Evolutionary conservation across 2,113 vertebrate species (phyloP).

Genomic region (Pollimyrus isidori): DNA sequence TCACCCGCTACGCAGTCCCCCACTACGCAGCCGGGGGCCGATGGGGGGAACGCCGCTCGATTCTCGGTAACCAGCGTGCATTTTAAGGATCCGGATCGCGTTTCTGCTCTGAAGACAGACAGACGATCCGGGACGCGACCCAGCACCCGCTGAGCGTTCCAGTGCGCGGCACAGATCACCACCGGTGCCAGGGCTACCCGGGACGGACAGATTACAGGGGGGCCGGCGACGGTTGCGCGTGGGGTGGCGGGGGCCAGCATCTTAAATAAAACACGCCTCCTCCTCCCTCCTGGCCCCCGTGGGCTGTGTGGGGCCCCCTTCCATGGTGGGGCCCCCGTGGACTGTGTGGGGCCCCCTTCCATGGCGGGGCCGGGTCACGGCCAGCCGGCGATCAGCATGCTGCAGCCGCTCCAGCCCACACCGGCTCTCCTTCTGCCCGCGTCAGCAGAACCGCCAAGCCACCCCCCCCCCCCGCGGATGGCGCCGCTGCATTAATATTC

Average conservation of each 20-base stretch:
- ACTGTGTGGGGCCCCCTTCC: background rate
- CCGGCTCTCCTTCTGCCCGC: constrained; percentile 43
- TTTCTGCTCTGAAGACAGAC: background rate
- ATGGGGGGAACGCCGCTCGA: too few species aligned
- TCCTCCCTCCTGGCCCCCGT: background rate
- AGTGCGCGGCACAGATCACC: background rate
- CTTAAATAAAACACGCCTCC: background rate
- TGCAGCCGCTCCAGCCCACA: constrained; percentile 25
- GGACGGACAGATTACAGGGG: background rate
- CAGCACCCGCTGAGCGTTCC: background rate
- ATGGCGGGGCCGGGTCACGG: constrained; percentile 33
- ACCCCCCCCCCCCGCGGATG: constrained; percentile 36
- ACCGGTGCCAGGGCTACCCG: background rate
- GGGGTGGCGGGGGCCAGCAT: background rate
- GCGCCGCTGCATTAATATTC: constrained; percentile 52
- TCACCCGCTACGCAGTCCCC: background rate
- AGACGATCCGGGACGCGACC: background rate
- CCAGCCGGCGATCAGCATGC: constrained; percentile 46
- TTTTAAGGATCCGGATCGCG: background rate
- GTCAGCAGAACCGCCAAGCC: constrained; percentile 50
- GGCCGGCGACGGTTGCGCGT: background rate
- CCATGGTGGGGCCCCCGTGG: constrained; percentile 17
- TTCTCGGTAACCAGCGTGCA: background rate
- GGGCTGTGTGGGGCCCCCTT: background rate
- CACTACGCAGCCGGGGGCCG: background rate